A percentile compares a stretch with the other conserved stretches of the same genome.
Conservation (phyloP, 2,113 vertebrate species). For the Heterotilapia buettikoferi region DNA sequence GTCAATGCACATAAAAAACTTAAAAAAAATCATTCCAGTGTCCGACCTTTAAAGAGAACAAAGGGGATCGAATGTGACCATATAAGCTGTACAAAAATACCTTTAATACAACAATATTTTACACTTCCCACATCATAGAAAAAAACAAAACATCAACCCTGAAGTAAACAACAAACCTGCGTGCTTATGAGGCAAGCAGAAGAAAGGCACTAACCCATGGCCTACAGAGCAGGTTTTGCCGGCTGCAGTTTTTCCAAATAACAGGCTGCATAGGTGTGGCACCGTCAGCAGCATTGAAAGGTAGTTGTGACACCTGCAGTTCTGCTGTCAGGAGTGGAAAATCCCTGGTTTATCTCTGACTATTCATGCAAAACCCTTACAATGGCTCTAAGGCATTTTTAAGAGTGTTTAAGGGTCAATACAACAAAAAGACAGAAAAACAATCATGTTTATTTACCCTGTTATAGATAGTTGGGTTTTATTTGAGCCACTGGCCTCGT, state of each 20-base stretch:
- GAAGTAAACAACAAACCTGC: neutral
- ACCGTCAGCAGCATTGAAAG: neutral
- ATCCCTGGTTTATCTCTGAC: neutral
- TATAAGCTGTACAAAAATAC: neutral
- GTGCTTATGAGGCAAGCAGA: neutral
- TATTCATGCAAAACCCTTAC: neutral
- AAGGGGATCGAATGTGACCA: no score
- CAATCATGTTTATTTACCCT: neutral
- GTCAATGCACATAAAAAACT: neutral
- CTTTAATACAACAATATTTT: neutral
- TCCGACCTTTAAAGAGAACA: fast-evolving
- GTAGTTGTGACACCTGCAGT: neutral
- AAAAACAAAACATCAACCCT: neutral
- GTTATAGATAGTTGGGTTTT: neutral
- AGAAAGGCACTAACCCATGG: neutral
- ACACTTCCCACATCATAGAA: neutral
- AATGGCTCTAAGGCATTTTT: fast-evolving
- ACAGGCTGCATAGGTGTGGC: neutral
- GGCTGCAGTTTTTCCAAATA: neutral
- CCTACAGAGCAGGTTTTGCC: neutral
- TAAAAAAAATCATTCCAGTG: neutral
- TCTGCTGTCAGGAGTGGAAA: neutral
- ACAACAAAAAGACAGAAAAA: neutral
- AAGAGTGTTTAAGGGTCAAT: neutral
- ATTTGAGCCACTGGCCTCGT: neutral